Percentiles rank a stretch among this genome's conserved stretches.
Conservation (phyloP, 2,113 vertebrate genomes). For the Corydoras maculifer region DNA sequence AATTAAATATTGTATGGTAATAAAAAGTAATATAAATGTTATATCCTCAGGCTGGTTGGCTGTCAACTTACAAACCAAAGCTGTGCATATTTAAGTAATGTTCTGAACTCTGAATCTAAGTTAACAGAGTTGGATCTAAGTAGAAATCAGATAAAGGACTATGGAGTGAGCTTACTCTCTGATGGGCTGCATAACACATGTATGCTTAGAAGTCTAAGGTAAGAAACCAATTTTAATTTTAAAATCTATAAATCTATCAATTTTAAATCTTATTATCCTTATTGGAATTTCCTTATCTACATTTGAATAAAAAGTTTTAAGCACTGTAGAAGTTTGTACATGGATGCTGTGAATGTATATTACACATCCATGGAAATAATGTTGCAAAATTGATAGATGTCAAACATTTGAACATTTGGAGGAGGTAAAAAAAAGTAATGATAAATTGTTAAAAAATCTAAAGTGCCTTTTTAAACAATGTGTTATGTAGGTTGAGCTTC, state of each 20-base stretch:
- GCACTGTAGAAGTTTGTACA: no score
- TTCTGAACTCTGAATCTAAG: conserved; percentile 36
- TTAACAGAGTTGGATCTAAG: conserved; percentile 51
- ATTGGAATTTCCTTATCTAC: no score
- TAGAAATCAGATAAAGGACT: conserved; percentile 45
- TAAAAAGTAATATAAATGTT: neutral
- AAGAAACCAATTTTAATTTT: neutral
- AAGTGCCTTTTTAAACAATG: neutral
- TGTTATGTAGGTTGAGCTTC: no score
- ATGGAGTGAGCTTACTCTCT: conserved; percentile 32
- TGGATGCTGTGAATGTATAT: no score
- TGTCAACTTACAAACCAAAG: conserved; percentile 39
- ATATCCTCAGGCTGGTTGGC: conserved; percentile 44
- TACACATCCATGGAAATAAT: no score
- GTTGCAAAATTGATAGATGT: neutral
- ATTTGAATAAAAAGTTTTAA: no score
- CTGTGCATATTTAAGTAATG: conserved; percentile 11
- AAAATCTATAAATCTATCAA: no score
- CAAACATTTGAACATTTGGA: no score
- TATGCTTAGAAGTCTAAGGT: conserved; percentile 41
- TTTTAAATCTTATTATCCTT: no score
- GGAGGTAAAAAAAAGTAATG: neutral
- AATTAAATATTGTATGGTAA: neutral
- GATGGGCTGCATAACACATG: conserved; percentile 31
- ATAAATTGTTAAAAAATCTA: neutral